Base-by-base conservation (phyloP, 2,113 vertebrate species). In the Actenoides lindsayi region DNA sequence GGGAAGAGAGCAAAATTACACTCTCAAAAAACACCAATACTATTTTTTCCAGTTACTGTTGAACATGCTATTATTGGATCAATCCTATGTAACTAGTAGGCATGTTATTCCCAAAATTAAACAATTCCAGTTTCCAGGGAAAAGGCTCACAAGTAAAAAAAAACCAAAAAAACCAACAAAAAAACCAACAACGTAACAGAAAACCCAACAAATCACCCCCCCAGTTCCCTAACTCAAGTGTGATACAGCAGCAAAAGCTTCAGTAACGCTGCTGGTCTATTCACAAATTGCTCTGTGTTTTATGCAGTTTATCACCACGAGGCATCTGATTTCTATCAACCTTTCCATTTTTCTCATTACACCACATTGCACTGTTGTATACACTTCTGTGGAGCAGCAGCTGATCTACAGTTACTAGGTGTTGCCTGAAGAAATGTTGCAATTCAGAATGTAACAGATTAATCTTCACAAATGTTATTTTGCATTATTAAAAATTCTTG, bases 1-100 rank as follows among this genome's bases (percentile, higher is more conserved):
- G 7, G 83, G 46, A 96, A 97, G 88, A 98, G 64, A 98, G 42
- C 65, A 96, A 48, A 85, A 89, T 96, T 83, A 92, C 16, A 79
- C 39, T 91, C 41, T 42, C 64, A 27, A 85, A 71, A 33, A 39
- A 27, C 41, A 50, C 35, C 39, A 59, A 64, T 56, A 53, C 25
- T n/a, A 6, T 15, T 42, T 42, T 77, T 79, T 11, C 13, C n/a
- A 96, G 13, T 85, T 89, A 77, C 42, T 93, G 42, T 35, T 86
- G 5, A 89, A 48, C 8, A 31, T 13, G 13, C 8, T 50, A 37
- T 30, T 41, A n/a, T 59, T 28, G 30, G 23, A 77, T 78, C 6
- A 14, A 28, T 17, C 48, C 16, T 68, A 27, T 16, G 7, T n/a
- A 89, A 83, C 23, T 48, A 84, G 46, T 46, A 74, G 51, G 37